A percentile compares a stretch with the other conserved stretches of the same genome.
Conservation (phyloP, 2,888 invertebrate genomes). For the Yponomeuta plumbellus region DNA sequence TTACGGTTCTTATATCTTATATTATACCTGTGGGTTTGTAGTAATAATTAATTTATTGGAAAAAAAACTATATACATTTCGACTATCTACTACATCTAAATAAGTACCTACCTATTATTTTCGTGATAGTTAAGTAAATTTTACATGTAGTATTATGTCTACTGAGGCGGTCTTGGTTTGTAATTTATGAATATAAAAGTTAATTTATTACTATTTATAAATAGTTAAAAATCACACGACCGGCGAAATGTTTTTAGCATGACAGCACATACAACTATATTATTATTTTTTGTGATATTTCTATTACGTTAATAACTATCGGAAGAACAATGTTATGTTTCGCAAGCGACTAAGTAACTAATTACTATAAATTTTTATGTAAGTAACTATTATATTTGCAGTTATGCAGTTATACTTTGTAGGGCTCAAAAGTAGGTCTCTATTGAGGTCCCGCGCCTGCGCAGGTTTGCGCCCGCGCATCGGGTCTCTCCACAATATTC, state of each 20-base stretch:
- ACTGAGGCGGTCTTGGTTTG: slow-evolving; percentile 58
- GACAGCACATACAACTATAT: slow-evolving; percentile 43
- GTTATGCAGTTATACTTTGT: not conserved
- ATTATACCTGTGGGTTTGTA: slow-evolving; percentile 37
- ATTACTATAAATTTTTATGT: slow-evolving; percentile 5
- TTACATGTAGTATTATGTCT: slow-evolving; percentile 59
- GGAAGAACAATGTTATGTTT: slow-evolving; percentile 36
- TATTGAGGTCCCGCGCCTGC: not conserved
- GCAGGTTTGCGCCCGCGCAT: not conserved
- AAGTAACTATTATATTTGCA: not conserved
- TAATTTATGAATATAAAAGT: slow-evolving; percentile 41
- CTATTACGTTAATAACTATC: slow-evolving; percentile 25
- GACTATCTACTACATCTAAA: slow-evolving; percentile 15
- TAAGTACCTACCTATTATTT: slow-evolving; percentile 56
- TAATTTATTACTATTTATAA: slow-evolving; percentile 28
- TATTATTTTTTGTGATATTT: slow-evolving; percentile 19
- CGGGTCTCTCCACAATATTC: not conserved
- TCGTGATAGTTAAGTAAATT: slow-evolving; percentile 67
- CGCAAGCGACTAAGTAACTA: slow-evolving; percentile 21
- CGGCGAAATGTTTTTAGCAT: slow-evolving; percentile 49
- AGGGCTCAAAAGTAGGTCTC: slow-evolving; percentile 8
- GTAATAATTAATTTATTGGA: slow-evolving; percentile 44
- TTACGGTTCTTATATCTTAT: slow-evolving; percentile 41
- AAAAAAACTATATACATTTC: slow-evolving; percentile 20
- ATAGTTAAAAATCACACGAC: slow-evolving; percentile 35